Evolutionary conservation across 2,113 vertebrate genomes (phyloP).

Genomic region (Chloroceryle aenea): DNA sequence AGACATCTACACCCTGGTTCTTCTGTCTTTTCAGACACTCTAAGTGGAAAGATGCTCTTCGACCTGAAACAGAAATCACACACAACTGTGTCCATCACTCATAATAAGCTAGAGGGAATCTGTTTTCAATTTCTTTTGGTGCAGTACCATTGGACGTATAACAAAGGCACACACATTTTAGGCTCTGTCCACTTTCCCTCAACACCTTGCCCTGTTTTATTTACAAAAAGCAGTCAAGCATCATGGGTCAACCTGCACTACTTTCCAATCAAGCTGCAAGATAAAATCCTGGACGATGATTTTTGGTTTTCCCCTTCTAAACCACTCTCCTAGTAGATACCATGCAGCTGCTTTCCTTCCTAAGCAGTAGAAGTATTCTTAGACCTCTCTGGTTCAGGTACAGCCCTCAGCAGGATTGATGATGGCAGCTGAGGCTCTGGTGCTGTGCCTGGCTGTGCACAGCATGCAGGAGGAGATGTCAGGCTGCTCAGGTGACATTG

Average conservation of each 20-base stretch:
- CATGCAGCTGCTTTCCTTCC: not conserved
- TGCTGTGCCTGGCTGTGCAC: not conserved
- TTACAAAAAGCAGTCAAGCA: not conserved
- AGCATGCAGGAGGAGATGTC: rapidly evolving
- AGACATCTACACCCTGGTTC: conserved; percentile 82
- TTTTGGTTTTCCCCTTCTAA: not conserved
- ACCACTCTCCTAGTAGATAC: not conserved
- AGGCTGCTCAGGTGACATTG: not conserved
- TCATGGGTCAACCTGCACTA: not conserved
- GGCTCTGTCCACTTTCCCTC: not conserved
- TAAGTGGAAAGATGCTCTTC: conserved; percentile 95
- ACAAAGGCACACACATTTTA: not conserved
- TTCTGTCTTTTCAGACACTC: conserved; percentile 95
- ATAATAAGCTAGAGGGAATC: not conserved
- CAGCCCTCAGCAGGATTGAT: not conserved
- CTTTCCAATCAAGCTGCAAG: not conserved
- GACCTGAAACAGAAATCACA: conserved; percentile 75
- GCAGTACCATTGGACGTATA: not conserved
- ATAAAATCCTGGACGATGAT: not conserved
- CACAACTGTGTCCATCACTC: not conserved
- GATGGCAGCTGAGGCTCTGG: not conserved
- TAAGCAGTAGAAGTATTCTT: not conserved
- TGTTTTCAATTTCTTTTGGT: not conserved
- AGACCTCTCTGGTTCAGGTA: not conserved
- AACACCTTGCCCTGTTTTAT: not conserved